These are phyloP conservation scores for Aplysina aerophoba DNA, from an alignment of 37 sponge, comb jelly and placozoan genomes.

Conservation along the genomic window DNA sequence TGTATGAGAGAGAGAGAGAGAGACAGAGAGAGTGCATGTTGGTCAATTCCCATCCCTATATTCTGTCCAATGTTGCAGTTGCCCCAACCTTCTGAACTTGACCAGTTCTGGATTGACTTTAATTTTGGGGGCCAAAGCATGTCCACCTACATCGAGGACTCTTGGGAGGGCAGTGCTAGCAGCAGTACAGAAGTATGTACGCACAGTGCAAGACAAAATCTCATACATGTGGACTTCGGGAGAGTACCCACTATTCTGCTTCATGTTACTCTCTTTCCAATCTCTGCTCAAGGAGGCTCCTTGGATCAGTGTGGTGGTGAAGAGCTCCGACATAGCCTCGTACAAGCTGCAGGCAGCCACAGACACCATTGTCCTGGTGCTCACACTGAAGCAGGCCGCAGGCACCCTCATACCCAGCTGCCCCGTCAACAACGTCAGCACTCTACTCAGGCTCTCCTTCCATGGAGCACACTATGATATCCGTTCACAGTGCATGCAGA, in stretches of 20 bases:
- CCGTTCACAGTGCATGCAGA: background rate
- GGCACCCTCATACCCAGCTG: background rate
- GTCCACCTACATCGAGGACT: constrained; percentile 8
- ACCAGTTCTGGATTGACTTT: constrained; percentile 27
- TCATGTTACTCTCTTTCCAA: no score
- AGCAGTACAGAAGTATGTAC: no score
- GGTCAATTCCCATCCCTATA: no score
- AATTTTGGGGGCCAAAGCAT: constrained; percentile 8
- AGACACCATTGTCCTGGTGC: constrained; percentile 19
- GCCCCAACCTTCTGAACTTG: background rate
- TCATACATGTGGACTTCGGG: no score
- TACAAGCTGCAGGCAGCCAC: constrained; percentile 6
- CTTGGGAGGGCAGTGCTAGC: background rate
- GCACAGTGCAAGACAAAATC: no score
- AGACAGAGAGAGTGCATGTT: no score
- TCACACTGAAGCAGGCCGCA: background rate
- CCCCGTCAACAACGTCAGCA: background rate
- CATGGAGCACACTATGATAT: constrained; percentile 26
- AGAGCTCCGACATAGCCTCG: background rate
- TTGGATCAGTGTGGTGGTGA: constrained; percentile 8
- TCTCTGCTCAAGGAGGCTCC: background rate
- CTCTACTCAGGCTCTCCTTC: background rate
- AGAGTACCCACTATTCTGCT: no score
- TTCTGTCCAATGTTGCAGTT: background rate
- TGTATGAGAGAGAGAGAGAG: no score